Base-by-base conservation (phyloP, 2,888 invertebrate species). In the Hecatera dysodea region DNA sequence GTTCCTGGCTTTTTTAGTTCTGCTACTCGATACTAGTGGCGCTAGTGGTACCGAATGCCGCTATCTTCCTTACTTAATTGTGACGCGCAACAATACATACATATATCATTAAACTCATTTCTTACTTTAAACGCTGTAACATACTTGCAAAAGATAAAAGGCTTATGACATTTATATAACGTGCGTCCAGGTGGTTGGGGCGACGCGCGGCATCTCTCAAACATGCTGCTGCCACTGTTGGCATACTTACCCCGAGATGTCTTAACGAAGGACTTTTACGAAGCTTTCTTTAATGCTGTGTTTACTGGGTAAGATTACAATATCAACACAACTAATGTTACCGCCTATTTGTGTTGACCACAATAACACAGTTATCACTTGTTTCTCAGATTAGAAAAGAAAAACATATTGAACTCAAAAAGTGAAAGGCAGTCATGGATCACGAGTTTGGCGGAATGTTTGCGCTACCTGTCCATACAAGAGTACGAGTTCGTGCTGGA, bases 211-310 rank as follows among this genome's bases (percentile, higher is more conserved):
- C 96, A 97, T 11, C 96, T 98, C 82, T 97, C 97, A 73, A 98
- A 98, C 27, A 97, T 97, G 91, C 91, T 99, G 68, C 93, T 98
- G 67, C 98, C 98, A 15, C 95, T 99, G 75, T 89, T 99, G 60
- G 97, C 98, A 6, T 96, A 97, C 84, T 93, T 98, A 82, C 97
- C 97, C 9, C 91, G 93, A 24, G 94, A 96, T 33, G 84, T 96
- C 66, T 90, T 96, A 60, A 93, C 95, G 33, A 92, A 93, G 39
- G 92, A 95, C 24, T 97, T 98, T 84, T 97, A 97, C 83, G 90
- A 91, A 15, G 95, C 96, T 60, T 97, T 98, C 88, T 98, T 98
- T 89, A 95, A 96, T 53, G 97, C 97, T 75, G 93, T 98, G 78
- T 96, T 97, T 75, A 89, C 91, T 39, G 98, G 98, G 97, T 98